A percentile compares a stretch with the other conserved stretches of the same genome.
Conservation (phyloP, 2,113 vertebrate species). For the Dunckerocampus dactyliophorus region DNA sequence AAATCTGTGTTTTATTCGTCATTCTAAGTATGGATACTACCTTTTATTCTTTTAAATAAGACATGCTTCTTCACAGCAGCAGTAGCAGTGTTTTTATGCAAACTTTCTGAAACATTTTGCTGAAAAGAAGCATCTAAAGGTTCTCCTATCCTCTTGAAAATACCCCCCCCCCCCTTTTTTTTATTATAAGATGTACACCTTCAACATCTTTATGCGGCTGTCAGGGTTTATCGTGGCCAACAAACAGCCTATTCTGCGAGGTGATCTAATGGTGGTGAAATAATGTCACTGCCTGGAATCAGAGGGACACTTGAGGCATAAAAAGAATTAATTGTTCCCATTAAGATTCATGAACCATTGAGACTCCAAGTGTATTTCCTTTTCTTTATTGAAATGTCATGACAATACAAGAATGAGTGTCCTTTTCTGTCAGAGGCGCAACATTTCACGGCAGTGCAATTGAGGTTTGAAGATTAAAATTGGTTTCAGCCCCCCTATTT, state of each 20-base stretch:
- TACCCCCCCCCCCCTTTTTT: conserved; percentile 17
- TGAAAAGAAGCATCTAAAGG: conserved; percentile 13
- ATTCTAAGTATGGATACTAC: conserved; percentile 19
- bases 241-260: conserved; percentile 55
- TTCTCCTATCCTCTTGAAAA: conserved; percentile 42
- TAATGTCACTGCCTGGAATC: conserved; percentile 61
- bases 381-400: conserved; percentile 20
- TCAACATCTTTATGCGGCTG: conserved; percentile 54
- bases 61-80: conserved; percentile 25
- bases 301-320: conserved; percentile 56
- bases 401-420: conserved; percentile 26
- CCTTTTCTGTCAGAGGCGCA: conserved; percentile 50
- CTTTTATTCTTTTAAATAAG: conserved; percentile 31
- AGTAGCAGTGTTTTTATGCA: conserved; percentile 39
- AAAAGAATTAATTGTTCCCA: conserved; percentile 68
- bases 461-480: background rate
- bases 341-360: conserved; percentile 68
- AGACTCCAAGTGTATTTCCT: conserved; percentile 41
- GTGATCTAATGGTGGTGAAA: conserved; percentile 68
- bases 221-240: conserved; percentile 58
- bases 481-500: background rate
- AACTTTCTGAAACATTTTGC: conserved; percentile 27
- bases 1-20: conserved; percentile 49
- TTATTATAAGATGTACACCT: conserved; percentile 50
- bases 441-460: conserved; percentile 36